These are phyloP conservation scores for Ammospiza caudacuta DNA, from an alignment of 2,113 vertebrate genomes.

Conservation along the genomic window DNA sequence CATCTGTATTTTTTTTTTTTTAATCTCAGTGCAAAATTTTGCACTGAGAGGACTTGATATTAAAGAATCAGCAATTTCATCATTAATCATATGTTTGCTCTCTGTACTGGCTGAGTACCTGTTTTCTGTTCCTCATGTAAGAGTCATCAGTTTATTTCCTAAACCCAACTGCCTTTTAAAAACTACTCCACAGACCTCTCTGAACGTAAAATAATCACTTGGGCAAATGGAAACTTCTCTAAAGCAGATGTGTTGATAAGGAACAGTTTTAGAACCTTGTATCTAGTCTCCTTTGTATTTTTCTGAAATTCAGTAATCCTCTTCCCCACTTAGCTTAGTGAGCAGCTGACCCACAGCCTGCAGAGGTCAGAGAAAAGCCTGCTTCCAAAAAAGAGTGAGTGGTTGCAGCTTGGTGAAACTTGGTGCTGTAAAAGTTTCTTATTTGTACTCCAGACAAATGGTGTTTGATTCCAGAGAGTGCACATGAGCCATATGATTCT, in stretches of 20 bases:
- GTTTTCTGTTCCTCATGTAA: background rate
- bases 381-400: background rate
- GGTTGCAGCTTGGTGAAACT: background rate
- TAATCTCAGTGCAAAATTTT: background rate
- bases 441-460: background rate
- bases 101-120: background rate
- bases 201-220: background rate
- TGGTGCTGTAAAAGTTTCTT: background rate
- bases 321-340: conserved; percentile 37
- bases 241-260: conserved; percentile 42
- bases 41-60: background rate
- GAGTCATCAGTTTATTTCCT: background rate
- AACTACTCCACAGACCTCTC: background rate
- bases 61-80: background rate
- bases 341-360: conserved; percentile 54
- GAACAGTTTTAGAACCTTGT: conserved; percentile 19
- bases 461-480: background rate
- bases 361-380: conserved; percentile 31
- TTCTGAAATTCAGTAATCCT: conserved; percentile 62
- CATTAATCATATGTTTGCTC: background rate
- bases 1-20: background rate
- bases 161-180: background rate
- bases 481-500: background rate
- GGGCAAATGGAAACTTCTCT: conserved; percentile 27
- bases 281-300: conserved; percentile 48